Conservation (phyloP, 2,888 invertebrate genomes). For the Tetheella fluctuosa region DNA sequence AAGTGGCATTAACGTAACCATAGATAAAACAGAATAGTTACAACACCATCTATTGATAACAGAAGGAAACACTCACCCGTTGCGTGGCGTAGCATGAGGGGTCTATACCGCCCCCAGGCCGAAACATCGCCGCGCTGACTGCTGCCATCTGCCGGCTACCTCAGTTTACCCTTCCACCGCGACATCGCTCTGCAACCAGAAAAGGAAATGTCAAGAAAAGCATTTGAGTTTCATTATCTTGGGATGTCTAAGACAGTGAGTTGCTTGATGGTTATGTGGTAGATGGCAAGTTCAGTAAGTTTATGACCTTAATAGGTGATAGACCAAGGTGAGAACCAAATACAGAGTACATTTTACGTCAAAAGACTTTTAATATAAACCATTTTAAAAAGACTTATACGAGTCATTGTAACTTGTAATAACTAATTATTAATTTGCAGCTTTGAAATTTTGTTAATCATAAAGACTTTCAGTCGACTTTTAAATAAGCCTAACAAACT, state of each 20-base stretch:
- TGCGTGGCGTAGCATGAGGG: conserved; percentile 86
- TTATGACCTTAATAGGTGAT: not conserved
- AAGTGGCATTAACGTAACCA: not conserved
- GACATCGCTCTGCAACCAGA: conserved; percentile 82
- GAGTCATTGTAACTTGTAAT: too few relatives aligned
- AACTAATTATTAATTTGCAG: too few relatives aligned
- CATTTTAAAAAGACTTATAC: too few relatives aligned
- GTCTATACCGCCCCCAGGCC: conserved; percentile 86
- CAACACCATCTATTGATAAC: conserved; percentile 60
- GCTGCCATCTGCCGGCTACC: conserved; percentile 87
- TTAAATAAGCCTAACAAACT: too few relatives aligned
- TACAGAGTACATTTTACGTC: too few relatives aligned
- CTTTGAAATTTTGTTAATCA: too few relatives aligned
- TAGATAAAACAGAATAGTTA: conserved; percentile 18
- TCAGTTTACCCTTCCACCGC: conserved; percentile 83
- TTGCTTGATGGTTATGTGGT: not conserved
- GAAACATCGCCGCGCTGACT: conserved; percentile 88
- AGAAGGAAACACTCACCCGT: conserved; percentile 78
- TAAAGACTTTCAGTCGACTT: too few relatives aligned
- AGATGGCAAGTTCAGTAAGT: conserved; percentile 5
- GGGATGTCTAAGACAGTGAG: conserved; percentile 1
- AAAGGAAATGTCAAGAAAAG: conserved; percentile 23
- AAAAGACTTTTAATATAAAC: too few relatives aligned
- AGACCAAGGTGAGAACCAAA: too few relatives aligned
- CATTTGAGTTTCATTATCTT: not conserved